Percentiles rank a stretch among this genome's conserved stretches.
Evolutionary conservation across 2,888 invertebrate species (phyloP).

Genomic region (Entomobrya multifasciata): DNA sequence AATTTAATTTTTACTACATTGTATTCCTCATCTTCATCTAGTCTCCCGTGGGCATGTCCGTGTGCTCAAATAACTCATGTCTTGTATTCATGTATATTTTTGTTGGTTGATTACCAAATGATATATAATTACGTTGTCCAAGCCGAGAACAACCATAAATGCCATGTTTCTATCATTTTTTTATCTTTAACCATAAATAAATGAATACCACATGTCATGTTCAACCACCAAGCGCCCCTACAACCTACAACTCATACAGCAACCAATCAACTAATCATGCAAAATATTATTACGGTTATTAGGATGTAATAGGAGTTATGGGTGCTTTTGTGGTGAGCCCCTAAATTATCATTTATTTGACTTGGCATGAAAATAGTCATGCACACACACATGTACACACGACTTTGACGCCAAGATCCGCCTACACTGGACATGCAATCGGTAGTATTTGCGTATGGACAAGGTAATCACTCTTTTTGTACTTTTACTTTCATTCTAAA

Average conservation of each 20-base stretch:
- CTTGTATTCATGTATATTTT: background rate
- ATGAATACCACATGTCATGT: background rate
- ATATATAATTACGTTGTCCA: slow-evolving; percentile 22
- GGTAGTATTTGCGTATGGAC: background rate
- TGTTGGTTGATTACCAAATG: background rate
- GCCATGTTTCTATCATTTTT: slow-evolving; percentile 4
- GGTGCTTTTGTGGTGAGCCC: background rate
- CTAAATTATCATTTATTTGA: slow-evolving; percentile 59
- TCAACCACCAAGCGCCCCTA: too few relatives aligned
- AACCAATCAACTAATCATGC: background rate
- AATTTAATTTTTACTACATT: background rate
- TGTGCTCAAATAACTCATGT: background rate
- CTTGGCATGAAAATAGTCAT: background rate
- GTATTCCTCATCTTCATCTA: too few relatives aligned
- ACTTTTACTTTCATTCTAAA: background rate
- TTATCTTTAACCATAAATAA: background rate
- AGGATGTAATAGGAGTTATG: background rate
- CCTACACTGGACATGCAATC: slow-evolving; percentile 46
- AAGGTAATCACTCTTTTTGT: slow-evolving; percentile 6
- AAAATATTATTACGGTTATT: background rate
- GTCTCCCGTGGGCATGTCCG: background rate
- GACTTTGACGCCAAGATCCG: slow-evolving; percentile 22
- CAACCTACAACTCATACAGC: too few relatives aligned
- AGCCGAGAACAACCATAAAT: background rate
- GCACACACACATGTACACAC: slow-evolving; percentile 16